Percentiles rank a stretch among this genome's conserved stretches.
Conservation (phyloP, 2,888 invertebrate genomes). For the Mythimna vitellina region DNA sequence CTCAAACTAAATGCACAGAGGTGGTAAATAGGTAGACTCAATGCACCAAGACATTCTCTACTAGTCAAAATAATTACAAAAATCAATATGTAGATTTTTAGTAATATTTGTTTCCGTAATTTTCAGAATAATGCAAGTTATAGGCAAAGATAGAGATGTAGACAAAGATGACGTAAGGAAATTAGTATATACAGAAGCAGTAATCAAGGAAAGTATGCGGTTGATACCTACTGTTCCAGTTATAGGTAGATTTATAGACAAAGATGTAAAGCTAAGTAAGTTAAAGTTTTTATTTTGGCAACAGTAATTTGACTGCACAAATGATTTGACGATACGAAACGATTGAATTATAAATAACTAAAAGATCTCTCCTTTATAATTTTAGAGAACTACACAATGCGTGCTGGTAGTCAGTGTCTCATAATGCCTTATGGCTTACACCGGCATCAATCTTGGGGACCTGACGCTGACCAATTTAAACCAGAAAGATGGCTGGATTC, state of each 20-base stretch:
- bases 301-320: background rate
- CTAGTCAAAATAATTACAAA: background rate
- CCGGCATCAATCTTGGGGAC: conserved; percentile 47
- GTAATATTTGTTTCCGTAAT: background rate
- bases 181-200: conserved; percentile 16
- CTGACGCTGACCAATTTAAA: conserved; percentile 37
- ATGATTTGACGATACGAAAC: too few relatives aligned
- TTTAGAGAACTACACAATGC: conserved; percentile 43
- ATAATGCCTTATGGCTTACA: conserved; percentile 37
- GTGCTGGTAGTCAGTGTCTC: conserved; percentile 33
- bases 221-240: background rate
- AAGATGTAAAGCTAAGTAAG: conserved; percentile 26
- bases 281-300: background rate
- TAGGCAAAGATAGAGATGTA: conserved; percentile 5
- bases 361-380: background rate
- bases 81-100: background rate
- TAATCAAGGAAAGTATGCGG: conserved; percentile 17
- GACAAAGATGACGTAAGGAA: conserved; percentile 8
- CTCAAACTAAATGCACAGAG: background rate
- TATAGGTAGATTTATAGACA: conserved; percentile 4
- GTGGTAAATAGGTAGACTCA: background rate
- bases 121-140: conserved; percentile 21
- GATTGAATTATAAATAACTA: too few relatives aligned
- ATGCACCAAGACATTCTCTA: background rate
- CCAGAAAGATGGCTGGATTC: conserved; percentile 43